phyloP scores from a whole-genome alignment of 2,113 vertebrate species.

The Pyrgilauda ruficollis region DNA sequence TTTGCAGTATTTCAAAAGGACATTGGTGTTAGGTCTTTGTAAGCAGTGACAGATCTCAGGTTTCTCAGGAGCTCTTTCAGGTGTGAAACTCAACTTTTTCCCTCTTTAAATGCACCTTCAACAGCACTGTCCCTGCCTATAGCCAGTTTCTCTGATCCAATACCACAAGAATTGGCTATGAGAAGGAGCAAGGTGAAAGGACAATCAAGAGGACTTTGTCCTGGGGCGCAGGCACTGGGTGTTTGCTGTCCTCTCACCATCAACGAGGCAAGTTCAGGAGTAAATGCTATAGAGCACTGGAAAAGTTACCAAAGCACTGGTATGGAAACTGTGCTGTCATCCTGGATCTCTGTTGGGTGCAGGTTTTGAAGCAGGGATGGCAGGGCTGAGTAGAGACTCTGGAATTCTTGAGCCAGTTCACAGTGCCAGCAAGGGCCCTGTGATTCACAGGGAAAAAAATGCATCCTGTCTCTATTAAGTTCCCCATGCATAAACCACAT shows the following conservation, averaged over 20 bases:
- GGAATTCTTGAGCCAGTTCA: neutral
- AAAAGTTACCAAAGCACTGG: neutral
- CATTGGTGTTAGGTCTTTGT: rapidly evolving
- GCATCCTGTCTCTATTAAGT: neutral
- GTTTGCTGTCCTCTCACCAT: neutral
- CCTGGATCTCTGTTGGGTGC: neutral
- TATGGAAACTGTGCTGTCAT: neutral
- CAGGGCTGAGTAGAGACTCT: neutral
- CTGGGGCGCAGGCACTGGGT: neutral
- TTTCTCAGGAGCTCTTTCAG: neutral
- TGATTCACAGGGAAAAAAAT: neutral
- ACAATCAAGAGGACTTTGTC: rapidly evolving
- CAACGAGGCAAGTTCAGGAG: neutral
- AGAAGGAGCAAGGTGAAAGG: neutral
- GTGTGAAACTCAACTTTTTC: neutral
- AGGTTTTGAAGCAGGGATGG: neutral
- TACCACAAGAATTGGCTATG: neutral
- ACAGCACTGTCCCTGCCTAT: neutral
- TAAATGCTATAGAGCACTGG: neutral
- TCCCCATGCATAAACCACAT: neutral
- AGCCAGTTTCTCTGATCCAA: neutral
- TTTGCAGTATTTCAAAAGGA: neutral
- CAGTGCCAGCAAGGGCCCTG: neutral
- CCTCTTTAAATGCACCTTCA: neutral
- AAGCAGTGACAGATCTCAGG: neutral